Conservation (phyloP, 2,797 vertebrate species). For the Oreochromis grahami region DNA sequence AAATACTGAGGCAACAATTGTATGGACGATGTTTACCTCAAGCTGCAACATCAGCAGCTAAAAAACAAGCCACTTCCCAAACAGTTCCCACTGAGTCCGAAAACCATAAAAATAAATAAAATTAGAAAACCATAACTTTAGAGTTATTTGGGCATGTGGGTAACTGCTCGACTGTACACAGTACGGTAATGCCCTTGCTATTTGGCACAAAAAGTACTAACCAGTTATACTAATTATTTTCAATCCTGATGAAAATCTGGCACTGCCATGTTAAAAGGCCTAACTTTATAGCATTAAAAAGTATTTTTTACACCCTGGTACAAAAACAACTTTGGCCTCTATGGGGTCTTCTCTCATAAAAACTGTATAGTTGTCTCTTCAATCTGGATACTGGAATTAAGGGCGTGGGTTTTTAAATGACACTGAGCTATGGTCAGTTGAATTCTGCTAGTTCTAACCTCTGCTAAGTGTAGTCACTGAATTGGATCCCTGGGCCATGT, state of each 20-base stretch:
- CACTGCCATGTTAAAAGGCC: neutral
- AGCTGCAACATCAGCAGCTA: neutral
- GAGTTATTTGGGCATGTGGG: neutral
- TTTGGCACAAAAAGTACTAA: neutral
- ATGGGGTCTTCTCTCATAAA: neutral
- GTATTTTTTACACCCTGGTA: neutral
- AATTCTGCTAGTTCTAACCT: neutral
- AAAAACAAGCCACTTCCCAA: neutral
- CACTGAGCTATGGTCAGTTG: neutral
- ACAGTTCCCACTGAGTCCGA: neutral
- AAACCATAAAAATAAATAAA: neutral
- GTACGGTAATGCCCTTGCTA: neutral
- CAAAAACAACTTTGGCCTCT: neutral
- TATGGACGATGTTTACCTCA: neutral
- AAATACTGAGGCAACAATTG: neutral
- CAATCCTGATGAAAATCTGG: neutral
- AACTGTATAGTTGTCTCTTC: neutral
- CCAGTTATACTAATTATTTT: neutral
- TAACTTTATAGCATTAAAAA: neutral
- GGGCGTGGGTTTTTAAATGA: neutral
- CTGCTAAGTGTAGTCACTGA: neutral
- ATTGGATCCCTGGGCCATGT: neutral
- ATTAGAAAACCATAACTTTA: neutral
- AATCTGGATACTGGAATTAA: neutral
- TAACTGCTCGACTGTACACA: neutral